Percentiles rank a stretch among this genome's conserved stretches.
phyloP scores from a whole-genome alignment of 2,113 vertebrate species.

The Pampusana beccarii region DNA sequence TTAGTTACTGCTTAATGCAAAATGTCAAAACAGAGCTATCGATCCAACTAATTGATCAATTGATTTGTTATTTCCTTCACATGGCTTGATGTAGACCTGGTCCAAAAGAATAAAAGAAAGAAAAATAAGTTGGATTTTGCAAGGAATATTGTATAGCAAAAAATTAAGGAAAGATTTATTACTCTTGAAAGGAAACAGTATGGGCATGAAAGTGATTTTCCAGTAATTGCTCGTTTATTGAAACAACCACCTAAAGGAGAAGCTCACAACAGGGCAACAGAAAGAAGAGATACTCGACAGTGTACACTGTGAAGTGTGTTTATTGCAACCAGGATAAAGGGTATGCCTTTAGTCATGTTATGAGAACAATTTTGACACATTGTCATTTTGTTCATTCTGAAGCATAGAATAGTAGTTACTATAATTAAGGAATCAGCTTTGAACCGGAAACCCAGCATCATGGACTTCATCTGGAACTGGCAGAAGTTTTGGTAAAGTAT shows the following conservation, averaged over 20 bases:
- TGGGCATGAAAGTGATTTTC: slow-evolving; percentile 44
- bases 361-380: not conserved
- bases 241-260: slow-evolving; percentile 47
- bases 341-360: not conserved
- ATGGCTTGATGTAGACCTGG: not conserved
- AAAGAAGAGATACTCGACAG: not conserved
- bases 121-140: not conserved
- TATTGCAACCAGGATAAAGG: slow-evolving; percentile 1
- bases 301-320: not conserved
- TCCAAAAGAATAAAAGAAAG: slow-evolving; percentile 20
- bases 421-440: not conserved
- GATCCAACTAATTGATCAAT: slow-evolving; percentile 87
- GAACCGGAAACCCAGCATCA: not conserved
- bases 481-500: not conserved
- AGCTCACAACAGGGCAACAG: slow-evolving; percentile 4
- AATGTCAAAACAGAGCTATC: slow-evolving; percentile 89
- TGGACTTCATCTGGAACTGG: not conserved
- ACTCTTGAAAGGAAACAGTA: slow-evolving; percentile 9
- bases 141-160: not conserved
- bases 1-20: slow-evolving; percentile 95
- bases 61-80: slow-evolving; percentile 80
- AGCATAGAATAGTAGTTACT: not conserved
- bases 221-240: slow-evolving; percentile 68
- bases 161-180: slow-evolving; percentile 52
- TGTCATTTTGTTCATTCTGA: not conserved